Conservation (phyloP, 2,888 invertebrate genomes). For the Sussaba pulchella region DNA sequence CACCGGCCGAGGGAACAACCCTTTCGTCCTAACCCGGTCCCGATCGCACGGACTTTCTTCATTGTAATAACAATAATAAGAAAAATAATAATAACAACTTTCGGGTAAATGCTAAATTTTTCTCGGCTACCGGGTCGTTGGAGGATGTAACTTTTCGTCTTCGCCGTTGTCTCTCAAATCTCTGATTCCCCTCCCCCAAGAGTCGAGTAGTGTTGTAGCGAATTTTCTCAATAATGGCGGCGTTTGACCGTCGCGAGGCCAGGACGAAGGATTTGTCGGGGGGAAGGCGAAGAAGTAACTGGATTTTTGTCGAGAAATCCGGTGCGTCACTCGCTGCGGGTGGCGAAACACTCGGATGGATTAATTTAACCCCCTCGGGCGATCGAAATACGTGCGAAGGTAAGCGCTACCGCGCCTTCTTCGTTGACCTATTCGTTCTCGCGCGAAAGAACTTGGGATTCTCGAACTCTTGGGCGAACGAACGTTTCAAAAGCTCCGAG, state of each 20-base stretch:
- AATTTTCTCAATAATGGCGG: too few relatives aligned
- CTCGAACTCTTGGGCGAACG: too few relatives aligned
- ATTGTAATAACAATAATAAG: conserved; percentile 32
- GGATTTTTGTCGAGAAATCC: conserved; percentile 66
- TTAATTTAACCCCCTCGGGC: conserved; percentile 62
- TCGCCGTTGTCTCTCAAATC: neutral
- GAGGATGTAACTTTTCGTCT: neutral
- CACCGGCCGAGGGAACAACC: neutral
- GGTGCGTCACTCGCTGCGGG: conserved; percentile 50
- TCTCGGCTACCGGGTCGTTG: conserved; percentile 59
- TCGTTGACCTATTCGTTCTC: neutral
- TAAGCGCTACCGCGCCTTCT: conserved; percentile 18
- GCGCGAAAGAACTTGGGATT: too few relatives aligned
- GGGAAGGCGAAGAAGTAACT: too few relatives aligned
- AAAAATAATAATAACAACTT: conserved; percentile 25
- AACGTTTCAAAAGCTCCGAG: neutral
- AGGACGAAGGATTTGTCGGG: too few relatives aligned
- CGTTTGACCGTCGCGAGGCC: too few relatives aligned
- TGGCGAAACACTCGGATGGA: conserved; percentile 59
- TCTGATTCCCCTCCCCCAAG: too few relatives aligned
- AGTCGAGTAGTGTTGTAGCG: too few relatives aligned
- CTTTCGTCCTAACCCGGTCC: neutral
- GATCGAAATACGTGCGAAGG: conserved; percentile 36
- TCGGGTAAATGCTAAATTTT: conserved; percentile 27
- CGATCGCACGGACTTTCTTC: conserved; percentile 20